phyloP scores from a whole-genome alignment of 2,797 vertebrate species.

The Podarcis siculus region DNA sequence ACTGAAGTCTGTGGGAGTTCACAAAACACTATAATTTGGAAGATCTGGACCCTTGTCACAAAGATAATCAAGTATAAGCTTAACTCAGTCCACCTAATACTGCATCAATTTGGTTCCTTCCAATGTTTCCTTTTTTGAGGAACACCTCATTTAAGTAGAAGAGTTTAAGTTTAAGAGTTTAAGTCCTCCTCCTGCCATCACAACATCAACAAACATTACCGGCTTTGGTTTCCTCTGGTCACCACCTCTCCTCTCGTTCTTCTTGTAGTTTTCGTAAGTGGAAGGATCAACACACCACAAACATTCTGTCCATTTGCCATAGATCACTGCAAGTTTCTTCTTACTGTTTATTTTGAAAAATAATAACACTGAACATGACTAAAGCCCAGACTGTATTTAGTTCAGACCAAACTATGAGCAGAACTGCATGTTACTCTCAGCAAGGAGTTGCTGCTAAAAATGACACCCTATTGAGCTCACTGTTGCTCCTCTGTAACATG shows the following conservation, averaged over 20 bases:
- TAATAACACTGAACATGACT: conserved; percentile 11
- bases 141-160: not conserved
- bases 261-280: conserved; percentile 85
- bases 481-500: not conserved
- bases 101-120: not conserved
- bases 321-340: conserved; percentile 93
- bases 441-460: not conserved
- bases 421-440: not conserved
- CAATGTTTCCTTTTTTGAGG: not conserved
- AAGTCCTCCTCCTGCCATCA: not conserved
- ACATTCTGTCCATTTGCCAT: conserved; percentile 98
- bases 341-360: conserved; percentile 79
- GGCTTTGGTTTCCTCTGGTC: conserved; percentile 83
- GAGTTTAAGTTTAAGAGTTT: not conserved
- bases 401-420: not conserved
- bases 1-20: not conserved
- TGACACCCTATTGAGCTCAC: not conserved
- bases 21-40: not conserved
- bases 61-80: not conserved
- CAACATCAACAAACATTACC: conserved; percentile 73
- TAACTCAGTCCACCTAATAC: not conserved
- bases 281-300: conserved; percentile 92
- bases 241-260: conserved; percentile 84
- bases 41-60: not conserved
- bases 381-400: not conserved